Evolutionary conservation across 1,140 invertebrate genomes (phyloP).

Genomic region (Zelostemma sp.): DNA sequence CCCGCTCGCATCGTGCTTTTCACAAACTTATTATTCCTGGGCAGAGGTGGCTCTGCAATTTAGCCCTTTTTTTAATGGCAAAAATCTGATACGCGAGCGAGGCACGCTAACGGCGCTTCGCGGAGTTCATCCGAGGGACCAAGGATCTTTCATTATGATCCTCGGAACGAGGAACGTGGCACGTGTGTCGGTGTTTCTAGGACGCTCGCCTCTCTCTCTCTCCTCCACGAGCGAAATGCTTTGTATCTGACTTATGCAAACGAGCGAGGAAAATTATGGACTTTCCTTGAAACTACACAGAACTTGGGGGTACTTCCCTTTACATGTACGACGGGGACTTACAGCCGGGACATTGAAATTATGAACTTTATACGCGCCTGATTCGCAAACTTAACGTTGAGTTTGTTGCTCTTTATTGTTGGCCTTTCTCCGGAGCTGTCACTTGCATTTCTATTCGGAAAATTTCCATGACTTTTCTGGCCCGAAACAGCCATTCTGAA

Average conservation of each 20-base stretch:
- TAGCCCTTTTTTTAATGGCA: background rate
- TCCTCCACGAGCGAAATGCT: background rate
- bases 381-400: no score
- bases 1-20: no score
- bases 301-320: constrained; percentile 7
- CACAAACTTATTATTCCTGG: background rate
- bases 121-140: background rate
- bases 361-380: constrained; percentile 4
- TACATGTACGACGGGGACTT: constrained; percentile 4
- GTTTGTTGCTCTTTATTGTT: no score
- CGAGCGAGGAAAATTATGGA: constrained; percentile 20
- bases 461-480: no score
- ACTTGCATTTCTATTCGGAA: no score
- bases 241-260: constrained; percentile 22
- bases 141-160: background rate
- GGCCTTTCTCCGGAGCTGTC: no score
- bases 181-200: background rate
- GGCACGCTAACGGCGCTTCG: background rate
- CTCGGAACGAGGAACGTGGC: background rate
- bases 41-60: background rate
- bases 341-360: constrained; percentile 7
- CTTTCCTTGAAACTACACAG: constrained; percentile 15
- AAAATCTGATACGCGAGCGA: background rate
- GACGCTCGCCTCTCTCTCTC: background rate
- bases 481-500: no score